phyloP scores from a whole-genome alignment of 2,797 vertebrate species.

The Eremophila alpestris region DNA sequence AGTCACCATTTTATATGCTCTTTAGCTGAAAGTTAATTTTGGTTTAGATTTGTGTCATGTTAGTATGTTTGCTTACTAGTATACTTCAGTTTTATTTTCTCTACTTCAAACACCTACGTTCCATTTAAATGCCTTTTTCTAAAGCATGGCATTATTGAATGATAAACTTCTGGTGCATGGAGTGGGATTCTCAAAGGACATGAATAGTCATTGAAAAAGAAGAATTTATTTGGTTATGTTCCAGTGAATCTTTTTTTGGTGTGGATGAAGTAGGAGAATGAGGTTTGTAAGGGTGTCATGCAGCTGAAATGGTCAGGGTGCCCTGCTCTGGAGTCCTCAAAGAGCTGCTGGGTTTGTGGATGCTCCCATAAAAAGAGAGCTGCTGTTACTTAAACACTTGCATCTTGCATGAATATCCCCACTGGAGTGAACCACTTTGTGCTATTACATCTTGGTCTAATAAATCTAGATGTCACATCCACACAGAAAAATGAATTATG shows the following conservation, averaged over 20 bases:
- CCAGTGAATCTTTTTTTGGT: background rate
- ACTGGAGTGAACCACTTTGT: background rate
- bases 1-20: background rate
- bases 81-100: background rate
- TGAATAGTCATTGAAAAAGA: background rate
- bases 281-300: background rate
- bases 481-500: background rate
- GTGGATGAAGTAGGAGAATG: background rate
- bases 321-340: background rate
- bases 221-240: background rate
- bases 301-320: background rate
- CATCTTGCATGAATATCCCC: background rate
- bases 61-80: background rate
- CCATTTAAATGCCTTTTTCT: background rate
- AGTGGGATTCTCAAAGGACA: background rate
- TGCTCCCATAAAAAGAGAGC: background rate
- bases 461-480: conserved; percentile 28
- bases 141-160: background rate
- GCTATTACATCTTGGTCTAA: conserved; percentile 9
- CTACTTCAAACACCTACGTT: background rate
- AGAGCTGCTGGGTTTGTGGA: background rate
- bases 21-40: background rate
- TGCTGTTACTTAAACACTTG: background rate
- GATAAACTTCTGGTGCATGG: background rate
- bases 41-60: background rate